Evolutionary conservation across 30 jellyfish, hydroid and myxozoan species (phyloP), one percentile per base, ranked within the genome.

Genomic region (Aurelia coerulea): DNA sequence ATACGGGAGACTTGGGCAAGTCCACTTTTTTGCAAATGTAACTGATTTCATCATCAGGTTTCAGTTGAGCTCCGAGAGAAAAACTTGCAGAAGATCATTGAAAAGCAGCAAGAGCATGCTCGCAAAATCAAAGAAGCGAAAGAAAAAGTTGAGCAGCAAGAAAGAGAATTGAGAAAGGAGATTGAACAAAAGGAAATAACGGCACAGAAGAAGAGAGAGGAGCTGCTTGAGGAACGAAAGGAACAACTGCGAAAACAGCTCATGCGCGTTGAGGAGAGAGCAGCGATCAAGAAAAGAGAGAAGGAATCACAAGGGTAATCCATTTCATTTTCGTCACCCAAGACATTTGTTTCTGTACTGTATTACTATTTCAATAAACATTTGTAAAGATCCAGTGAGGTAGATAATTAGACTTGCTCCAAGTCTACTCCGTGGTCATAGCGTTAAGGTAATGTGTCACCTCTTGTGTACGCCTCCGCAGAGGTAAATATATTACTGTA

Each of bases 141-240:
- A 53, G 86, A 71, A 76, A 84, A 74, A 33, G 80, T 65, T 39
- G 93, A 84, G 37, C 87, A 73, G 49, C 78, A 63, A 49, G 82
- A 84, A 35, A 73, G 51, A 23, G 87, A 84, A 74, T 31, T 52
- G 41, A 67, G 89, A 16, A 79, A 39, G 29, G 86, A 84, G 87
- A 19, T 32, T 16, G 87, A 72, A 62, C 73, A 84, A 81, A 84
- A 73, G 23, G 93, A 84, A 64, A 31, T 73, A 53, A 16, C 15
- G 73, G 93, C 93, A 4, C 51, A 62, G 74, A 58, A n/a, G 75
- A 84, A 84, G 15, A 41, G 93, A 15, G 87, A 84, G 52, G 39
- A 6, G 73, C 39, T 33, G 31, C 58, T 84, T 13, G 84, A 56
- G 65, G 64, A 73, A 15, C 79, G 69, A 15, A 35, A 71, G 18